Base-by-base conservation (phyloP, 2,113 vertebrate genomes). In the Sylvietta virens region DNA sequence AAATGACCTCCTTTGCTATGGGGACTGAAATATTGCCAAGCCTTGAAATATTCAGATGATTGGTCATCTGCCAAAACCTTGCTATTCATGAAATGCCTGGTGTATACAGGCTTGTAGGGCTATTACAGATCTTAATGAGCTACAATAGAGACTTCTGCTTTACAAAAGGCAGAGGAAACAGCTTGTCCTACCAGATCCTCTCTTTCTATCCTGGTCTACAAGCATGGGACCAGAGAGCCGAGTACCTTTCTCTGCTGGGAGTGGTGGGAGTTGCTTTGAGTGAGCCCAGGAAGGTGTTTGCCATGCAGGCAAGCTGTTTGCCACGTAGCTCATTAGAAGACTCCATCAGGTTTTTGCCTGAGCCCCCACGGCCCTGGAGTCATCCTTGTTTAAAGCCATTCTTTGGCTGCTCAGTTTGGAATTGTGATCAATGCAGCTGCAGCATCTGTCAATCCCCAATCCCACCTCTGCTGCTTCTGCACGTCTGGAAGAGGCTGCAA, bases 21-120 rank as follows among this genome's bases (percentile, higher is more conserved):
- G 81, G 96, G 95, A 89, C 60, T 97, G 94, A 96, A 96, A 86
- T 81, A 83, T 77, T 94, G 96, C 96, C 97, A 96, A 96, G 90
- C 81, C 93, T 87, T 92, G 96, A 96, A 97, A 97, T 93, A 96
- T 86, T 94, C 86, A 84, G 88, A 96, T 95, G 85, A 94, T 86
- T 97, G 96, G 91, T 89, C 93, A 90, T 88, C 92, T 97, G 96
- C 96, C 97, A 97, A 73, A 95, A 93, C 23, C 51, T 93, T 94
- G 82, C 89, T 96, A 92, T 96, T 92, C 92, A 88, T 96, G 74
- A 96, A 97, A 97, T 88, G 91, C 81, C 79, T 94, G 45, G 60
- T 83, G 81, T 93, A 83, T 67, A 94, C 83, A 79, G 87, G 83
- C 88, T 84, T 96, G 83, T 85, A 90, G 90, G 84, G 88, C 83